phyloP scores from a whole-genome alignment of 2,888 invertebrate species.

The Drosophila birchii region DNA sequence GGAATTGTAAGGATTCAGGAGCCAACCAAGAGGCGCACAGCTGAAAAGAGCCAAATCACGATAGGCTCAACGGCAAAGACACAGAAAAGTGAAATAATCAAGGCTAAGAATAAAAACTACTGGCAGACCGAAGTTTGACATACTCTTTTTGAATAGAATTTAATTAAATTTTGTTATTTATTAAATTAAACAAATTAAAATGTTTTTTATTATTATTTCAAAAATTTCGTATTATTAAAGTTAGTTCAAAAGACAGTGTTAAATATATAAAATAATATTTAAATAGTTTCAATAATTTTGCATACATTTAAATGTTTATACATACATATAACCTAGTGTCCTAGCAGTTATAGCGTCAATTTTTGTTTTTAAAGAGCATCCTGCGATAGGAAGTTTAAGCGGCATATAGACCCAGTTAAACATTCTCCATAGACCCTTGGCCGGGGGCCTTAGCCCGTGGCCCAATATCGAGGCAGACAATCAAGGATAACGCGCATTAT shows the following conservation, averaged over 20 bases:
- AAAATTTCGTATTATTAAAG: background rate
- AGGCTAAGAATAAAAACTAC: background rate
- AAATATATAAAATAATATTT: background rate
- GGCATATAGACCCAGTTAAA: slow-evolving; percentile 48
- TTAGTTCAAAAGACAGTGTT: background rate
- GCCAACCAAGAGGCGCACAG: slow-evolving; percentile 2
- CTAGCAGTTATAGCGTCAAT: background rate
- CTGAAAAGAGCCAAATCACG: slow-evolving; percentile 55
- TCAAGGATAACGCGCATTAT: slow-evolving; percentile 77
- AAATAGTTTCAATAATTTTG: background rate
- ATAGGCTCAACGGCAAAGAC: slow-evolving; percentile 40
- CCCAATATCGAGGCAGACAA: slow-evolving; percentile 72
- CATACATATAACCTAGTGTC: background rate
- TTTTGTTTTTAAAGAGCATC: slow-evolving; percentile 12
- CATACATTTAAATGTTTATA: background rate
- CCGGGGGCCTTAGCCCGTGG: slow-evolving; percentile 36
- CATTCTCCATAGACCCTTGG: slow-evolving; percentile 9
- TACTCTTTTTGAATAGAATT: slow-evolving; percentile 8
- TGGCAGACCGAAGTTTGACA: background rate
- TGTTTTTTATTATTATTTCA: background rate
- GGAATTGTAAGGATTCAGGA: slow-evolving; percentile 36
- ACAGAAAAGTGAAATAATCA: slow-evolving; percentile 32
- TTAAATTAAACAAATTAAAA: background rate
- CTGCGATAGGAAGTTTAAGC: slow-evolving; percentile 47
- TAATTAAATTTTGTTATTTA: background rate